Evolutionary conservation across 2,888 invertebrate species (phyloP), one percentile per base, ranked within the genome.

Genomic region (Brenthis daphne): DNA sequence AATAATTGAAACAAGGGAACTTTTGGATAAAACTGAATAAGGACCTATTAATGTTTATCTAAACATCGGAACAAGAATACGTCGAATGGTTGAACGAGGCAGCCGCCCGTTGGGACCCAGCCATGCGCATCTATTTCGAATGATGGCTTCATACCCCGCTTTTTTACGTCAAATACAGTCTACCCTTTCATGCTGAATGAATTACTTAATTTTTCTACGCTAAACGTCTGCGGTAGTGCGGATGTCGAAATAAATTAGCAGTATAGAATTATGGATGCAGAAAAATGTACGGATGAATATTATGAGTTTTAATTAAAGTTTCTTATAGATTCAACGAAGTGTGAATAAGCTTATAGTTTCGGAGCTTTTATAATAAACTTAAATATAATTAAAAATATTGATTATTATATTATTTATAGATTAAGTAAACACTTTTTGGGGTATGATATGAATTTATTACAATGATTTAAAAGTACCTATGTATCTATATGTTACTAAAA

Each of bases 181-280:
- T 82, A 91, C 90, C 90, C 91, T 88, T 91, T 90, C 88, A 85
- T 85, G 83, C 82, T 85, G 82, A 90, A 91, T 89, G 89, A 90
- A 91, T 92, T 87, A 88, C 89, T 90, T 90, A 90, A 90, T 91
- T 90, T 90, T 87, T 90, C 85, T 84, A 83, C 85, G 85, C 85
- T 82, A 80, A 81, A 80, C 82, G 82, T 85, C 86, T 85, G 82
- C 79, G 75, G 80, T 72, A 74, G 73, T 74, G 68, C 85, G 80
- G 78, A 85, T 82, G 87, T 89, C 88, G 77, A 88, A 89, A 88
- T 89, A 88, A 88, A 89, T 89, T 88, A 88, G 67, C 70, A 57
- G 70, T 70, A 73, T 63, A 61, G 66, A 71, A 73, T 73, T 68
- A 71, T 69, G 69, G 67, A 75, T 63, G 61, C 66, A 53, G 57